phyloP scores from a whole-genome alignment of 2,113 vertebrate species.

The Hippoglossus stenolepis region DNA sequence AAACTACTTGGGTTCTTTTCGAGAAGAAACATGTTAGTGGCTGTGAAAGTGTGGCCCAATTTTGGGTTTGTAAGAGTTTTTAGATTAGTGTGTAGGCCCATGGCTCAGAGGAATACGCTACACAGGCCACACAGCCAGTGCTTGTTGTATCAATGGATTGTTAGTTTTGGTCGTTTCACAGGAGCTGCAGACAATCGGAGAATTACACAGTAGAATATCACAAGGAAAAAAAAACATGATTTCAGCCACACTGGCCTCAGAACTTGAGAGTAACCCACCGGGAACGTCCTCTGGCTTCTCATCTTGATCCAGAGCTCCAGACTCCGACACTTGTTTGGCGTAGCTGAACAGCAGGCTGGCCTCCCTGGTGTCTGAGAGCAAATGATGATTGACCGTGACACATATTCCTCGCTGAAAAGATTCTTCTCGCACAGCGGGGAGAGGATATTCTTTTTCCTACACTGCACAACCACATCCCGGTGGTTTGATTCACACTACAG shows the following conservation, averaged over 20 bases:
- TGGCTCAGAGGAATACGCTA: neutral
- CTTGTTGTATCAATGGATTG: neutral
- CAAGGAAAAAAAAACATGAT: neutral
- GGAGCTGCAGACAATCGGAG: neutral
- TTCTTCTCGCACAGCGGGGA: slow-evolving; percentile 3
- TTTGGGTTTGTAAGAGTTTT: too few relatives aligned
- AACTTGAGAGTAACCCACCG: slow-evolving; percentile 77
- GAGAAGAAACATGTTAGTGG: too few relatives aligned
- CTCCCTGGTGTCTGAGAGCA: slow-evolving; percentile 90
- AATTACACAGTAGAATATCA: neutral
- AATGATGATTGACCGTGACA: slow-evolving; percentile 22
- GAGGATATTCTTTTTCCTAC: neutral
- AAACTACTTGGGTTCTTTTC: too few relatives aligned
- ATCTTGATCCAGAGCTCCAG: slow-evolving; percentile 81
- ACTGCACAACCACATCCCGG: neutral
- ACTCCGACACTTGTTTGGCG: slow-evolving; percentile 85
- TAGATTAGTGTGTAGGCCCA: too few relatives aligned
- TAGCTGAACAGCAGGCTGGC: slow-evolving; percentile 89
- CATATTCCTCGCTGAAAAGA: neutral
- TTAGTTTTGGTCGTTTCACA: neutral
- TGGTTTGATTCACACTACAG: neutral
- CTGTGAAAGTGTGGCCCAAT: too few relatives aligned
- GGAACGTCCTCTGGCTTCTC: slow-evolving; percentile 84
- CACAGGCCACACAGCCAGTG: neutral
- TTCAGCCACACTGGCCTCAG: too few relatives aligned